Evolutionary conservation across 2,888 invertebrate species (phyloP).

Genomic region (Poecilus cupreus): DNA sequence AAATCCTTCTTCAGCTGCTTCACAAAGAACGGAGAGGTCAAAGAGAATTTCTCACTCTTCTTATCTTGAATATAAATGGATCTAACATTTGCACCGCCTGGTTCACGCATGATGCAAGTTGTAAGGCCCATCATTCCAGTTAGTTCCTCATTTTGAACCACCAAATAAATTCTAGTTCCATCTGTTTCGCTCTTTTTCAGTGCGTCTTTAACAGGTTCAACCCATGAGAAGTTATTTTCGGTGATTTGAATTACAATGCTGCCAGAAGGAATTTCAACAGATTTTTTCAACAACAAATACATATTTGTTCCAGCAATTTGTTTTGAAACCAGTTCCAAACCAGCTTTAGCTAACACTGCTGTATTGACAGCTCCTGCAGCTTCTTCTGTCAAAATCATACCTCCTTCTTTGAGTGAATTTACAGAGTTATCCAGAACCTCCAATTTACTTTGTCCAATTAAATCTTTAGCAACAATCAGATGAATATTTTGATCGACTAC

Average conservation of each 20-base stretch:
- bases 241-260: constrained; percentile 79
- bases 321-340: constrained; percentile 76
- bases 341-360: constrained; percentile 69
- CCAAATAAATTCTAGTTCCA: constrained; percentile 79
- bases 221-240: constrained; percentile 86
- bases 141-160: constrained; percentile 80
- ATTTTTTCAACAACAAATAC: constrained; percentile 81
- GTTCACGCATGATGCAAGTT: constrained; percentile 92
- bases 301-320: constrained; percentile 80
- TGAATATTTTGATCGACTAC: constrained; percentile 82
- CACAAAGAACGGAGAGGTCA: constrained; percentile 76
- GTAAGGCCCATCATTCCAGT: constrained; percentile 91
- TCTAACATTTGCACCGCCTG: constrained; percentile 86
- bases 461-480: constrained; percentile 80
- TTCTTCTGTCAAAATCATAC: constrained; percentile 86
- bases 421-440: constrained; percentile 76
- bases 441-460: constrained; percentile 76
- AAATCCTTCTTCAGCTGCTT: constrained; percentile 85
- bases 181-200: constrained; percentile 80
- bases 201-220: constrained; percentile 85
- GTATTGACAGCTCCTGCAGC: constrained; percentile 73
- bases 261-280: constrained; percentile 69
- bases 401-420: constrained; percentile 79
- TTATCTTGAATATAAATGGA: constrained; percentile 82
- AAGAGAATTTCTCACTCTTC: constrained; percentile 77